Percentiles rank a stretch among this genome's conserved stretches.
These are phyloP conservation scores for Drosophila suboccidentalis DNA, from an alignment of 2,888 invertebrate species.

Conservation along the genomic window DNA sequence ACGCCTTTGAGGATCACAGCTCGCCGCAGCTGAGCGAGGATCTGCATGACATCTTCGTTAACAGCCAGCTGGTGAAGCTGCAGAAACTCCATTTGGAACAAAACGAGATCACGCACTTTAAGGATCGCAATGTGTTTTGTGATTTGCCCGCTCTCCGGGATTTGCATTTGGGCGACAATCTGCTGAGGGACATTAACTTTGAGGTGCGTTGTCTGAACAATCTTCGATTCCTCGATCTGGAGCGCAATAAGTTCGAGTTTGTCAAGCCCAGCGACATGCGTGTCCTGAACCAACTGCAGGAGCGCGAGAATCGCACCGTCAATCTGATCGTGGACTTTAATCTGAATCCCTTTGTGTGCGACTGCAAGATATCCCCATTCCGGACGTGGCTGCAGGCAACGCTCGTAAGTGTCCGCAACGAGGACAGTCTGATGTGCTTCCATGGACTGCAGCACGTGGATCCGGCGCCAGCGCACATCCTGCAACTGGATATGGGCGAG, in stretches of 20 bases:
- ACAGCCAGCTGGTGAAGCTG: constrained; percentile 89
- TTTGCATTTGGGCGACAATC: constrained; percentile 90
- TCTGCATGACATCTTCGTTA: constrained; percentile 90
- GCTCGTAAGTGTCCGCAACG: constrained; percentile 87
- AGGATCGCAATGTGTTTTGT: constrained; percentile 89
- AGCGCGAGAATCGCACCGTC: constrained; percentile 82
- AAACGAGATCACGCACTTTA: constrained; percentile 90
- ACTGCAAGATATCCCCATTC: constrained; percentile 88
- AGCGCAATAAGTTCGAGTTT: constrained; percentile 88
- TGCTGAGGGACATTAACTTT: constrained; percentile 88
- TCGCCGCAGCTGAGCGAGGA: constrained; percentile 88
- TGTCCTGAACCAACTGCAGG: constrained; percentile 87
- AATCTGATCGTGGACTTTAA: constrained; percentile 88
- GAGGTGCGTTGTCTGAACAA: constrained; percentile 89
- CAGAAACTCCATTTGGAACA: constrained; percentile 91
- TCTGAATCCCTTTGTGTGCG: constrained; percentile 90
- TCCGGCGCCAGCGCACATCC: constrained; percentile 77
- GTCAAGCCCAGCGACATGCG: constrained; percentile 87
- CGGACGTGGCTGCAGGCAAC: constrained; percentile 89
- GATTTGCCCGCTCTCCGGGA: constrained; percentile 89
- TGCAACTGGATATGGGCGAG: constrained; percentile 77
- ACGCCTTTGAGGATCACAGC: constrained; percentile 90
- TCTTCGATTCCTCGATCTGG: constrained; percentile 89
- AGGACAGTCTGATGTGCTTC: constrained; percentile 87
- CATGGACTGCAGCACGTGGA: constrained; percentile 74